Evolutionary conservation across 2,113 vertebrate species (phyloP).

Genomic region (Numida meleagris): DNA sequence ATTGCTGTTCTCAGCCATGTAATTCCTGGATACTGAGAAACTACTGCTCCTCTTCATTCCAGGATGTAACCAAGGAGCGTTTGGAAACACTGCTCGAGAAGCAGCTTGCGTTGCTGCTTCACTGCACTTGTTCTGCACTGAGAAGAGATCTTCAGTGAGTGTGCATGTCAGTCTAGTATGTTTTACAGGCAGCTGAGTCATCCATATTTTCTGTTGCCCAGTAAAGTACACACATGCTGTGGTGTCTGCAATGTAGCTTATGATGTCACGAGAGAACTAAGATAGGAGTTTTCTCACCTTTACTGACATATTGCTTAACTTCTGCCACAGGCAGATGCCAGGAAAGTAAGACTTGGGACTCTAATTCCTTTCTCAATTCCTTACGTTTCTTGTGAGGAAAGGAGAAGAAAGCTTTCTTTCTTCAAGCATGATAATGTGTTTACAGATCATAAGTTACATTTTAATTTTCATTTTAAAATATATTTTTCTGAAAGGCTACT

Average conservation of each 20-base stretch:
- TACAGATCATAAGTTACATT: not conserved
- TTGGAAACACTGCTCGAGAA: not conserved
- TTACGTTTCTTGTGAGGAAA: not conserved
- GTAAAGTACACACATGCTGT: not conserved
- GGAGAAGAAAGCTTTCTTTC: not conserved
- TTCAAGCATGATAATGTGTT: not conserved
- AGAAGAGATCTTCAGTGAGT: not conserved
- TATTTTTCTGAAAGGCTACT: not conserved
- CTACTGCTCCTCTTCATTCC: not conserved
- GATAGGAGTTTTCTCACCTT: not conserved
- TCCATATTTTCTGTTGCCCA: not conserved
- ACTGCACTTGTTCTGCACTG: accelerated
- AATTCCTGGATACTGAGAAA: not conserved
- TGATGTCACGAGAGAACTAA: not conserved
- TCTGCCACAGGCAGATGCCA: not conserved
- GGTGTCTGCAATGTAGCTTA: not conserved
- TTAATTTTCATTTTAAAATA: not conserved
- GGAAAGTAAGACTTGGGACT: not conserved
- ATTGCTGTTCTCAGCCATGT: accelerated
- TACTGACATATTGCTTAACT: not conserved
- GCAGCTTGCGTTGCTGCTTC: not conserved
- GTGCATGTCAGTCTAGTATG: not conserved
- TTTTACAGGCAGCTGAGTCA: not conserved
- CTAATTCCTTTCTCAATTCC: not conserved
- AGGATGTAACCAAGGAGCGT: not conserved